Evolutionary conservation across 2,113 vertebrate genomes (phyloP).

Genomic region (Entosphenus tridentatus): DNA sequence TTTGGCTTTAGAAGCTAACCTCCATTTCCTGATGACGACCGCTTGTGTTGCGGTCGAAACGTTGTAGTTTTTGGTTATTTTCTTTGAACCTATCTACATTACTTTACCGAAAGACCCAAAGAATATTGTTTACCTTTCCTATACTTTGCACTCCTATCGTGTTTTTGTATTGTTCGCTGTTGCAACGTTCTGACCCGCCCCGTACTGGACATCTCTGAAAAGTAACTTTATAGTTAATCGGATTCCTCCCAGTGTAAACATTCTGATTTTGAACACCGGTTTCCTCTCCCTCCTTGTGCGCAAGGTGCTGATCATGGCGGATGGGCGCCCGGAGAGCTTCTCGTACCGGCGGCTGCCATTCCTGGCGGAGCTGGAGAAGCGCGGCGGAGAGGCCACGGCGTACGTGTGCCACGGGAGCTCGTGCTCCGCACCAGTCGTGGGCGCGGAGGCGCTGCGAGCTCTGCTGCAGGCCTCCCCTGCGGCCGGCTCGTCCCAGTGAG

Average conservation of each 20-base stretch:
- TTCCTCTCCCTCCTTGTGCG: slow-evolving; percentile 7
- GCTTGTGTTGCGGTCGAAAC: no score
- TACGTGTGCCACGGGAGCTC: slow-evolving; percentile 52
- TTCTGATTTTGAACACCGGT: slow-evolving; percentile 8
- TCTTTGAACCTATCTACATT: no score
- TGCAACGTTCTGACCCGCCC: slow-evolving; percentile 3
- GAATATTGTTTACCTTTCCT: neutral
- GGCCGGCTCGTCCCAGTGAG: no score
- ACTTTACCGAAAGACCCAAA: neutral
- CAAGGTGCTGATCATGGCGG: slow-evolving; percentile 53
- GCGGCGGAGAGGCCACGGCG: slow-evolving; percentile 38
- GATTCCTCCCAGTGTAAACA: slow-evolving; percentile 8
- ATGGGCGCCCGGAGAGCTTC: slow-evolving; percentile 33
- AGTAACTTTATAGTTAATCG: slow-evolving; percentile 5
- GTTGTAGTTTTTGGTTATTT: no score
- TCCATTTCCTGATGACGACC: no score
- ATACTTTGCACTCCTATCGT: neutral
- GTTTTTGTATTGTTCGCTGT: neutral
- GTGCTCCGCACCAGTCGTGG: slow-evolving; percentile 51
- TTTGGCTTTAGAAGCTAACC: no score
- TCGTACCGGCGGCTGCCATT: slow-evolving; percentile 40
- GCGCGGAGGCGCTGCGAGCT: slow-evolving; percentile 35
- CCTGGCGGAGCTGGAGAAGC: slow-evolving; percentile 32
- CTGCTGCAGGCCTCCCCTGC: slow-evolving; percentile 17
- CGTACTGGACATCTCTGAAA: neutral